Percentiles rank a stretch among this genome's conserved stretches.
These are phyloP conservation scores for Morinoia aosen DNA, from an alignment of 2,888 invertebrate genomes.

Conservation along the genomic window DNA sequence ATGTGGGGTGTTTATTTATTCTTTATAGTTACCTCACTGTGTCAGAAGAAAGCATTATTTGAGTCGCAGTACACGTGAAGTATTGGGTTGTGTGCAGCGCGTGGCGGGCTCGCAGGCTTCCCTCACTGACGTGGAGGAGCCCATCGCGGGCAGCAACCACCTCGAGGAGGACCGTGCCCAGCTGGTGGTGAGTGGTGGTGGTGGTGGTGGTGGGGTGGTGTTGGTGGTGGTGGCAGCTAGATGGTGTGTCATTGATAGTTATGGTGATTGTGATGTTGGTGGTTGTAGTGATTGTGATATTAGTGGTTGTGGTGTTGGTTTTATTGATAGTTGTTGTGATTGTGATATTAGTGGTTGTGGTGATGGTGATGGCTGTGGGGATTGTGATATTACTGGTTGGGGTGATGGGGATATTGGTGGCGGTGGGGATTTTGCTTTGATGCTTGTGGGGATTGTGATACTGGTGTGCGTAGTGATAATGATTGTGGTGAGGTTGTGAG, in stretches of 20 bases:
- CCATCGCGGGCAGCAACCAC: conserved; percentile 24
- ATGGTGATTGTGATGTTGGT: not conserved
- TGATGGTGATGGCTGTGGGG: too few relatives aligned
- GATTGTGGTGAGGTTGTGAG: too few relatives aligned
- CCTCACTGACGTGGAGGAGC: conserved; percentile 60
- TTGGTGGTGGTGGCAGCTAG: not conserved
- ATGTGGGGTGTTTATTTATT: too few relatives aligned
- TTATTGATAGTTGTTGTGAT: too few relatives aligned
- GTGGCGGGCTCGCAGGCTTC: conserved; percentile 71
- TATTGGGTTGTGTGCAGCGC: conserved; percentile 71
- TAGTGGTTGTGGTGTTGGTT: not conserved
- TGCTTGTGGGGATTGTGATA: too few relatives aligned
- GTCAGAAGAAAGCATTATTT: too few relatives aligned
- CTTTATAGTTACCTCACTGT: too few relatives aligned
- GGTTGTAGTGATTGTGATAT: not conserved
- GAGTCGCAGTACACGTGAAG: too few relatives aligned
- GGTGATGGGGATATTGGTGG: not conserved
- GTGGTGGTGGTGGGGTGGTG: not conserved
- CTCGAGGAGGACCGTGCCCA: conserved; percentile 61
- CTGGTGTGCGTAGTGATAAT: too few relatives aligned
- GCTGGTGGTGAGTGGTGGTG: conserved; percentile 47
- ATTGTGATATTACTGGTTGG: not conserved
- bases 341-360: too few relatives aligned
- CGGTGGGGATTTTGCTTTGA: too few relatives aligned
- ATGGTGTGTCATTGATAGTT: not conserved